These are phyloP conservation scores for Octopus bimaculoides DNA, from an alignment of 1,140 invertebrate species.

Conservation along the genomic window DNA sequence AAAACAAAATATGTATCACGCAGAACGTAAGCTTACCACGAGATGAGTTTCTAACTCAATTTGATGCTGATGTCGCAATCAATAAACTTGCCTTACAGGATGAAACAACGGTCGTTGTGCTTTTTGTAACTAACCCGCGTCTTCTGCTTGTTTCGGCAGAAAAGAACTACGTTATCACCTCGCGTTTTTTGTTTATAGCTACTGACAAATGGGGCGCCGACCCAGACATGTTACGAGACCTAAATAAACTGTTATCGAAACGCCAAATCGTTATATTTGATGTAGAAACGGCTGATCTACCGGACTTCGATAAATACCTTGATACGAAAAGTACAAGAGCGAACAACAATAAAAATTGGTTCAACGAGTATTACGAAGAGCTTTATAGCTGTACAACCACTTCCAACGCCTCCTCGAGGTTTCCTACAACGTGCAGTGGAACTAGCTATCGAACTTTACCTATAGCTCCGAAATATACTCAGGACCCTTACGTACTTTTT, in stretches of 20 bases:
- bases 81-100: conserved; percentile 54
- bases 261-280: conserved; percentile 51
- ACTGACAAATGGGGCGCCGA: conserved; percentile 79
- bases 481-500: conserved; percentile 51
- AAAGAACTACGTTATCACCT: conserved; percentile 48
- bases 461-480: conserved; percentile 39
- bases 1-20: conserved; percentile 48
- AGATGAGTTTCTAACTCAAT: conserved; percentile 27
- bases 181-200: conserved; percentile 69
- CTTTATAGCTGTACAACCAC: conserved; percentile 48
- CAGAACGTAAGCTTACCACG: conserved; percentile 40
- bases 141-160: conserved; percentile 63
- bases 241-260: conserved; percentile 60
- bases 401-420: not conserved
- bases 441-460: conserved; percentile 31
- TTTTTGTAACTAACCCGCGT: conserved; percentile 74
- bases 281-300: conserved; percentile 57
- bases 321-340: conserved; percentile 48
- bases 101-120: conserved; percentile 66
- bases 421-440: conserved; percentile 12
- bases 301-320: conserved; percentile 54
- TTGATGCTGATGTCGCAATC: conserved; percentile 36
- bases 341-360: conserved; percentile 57
- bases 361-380: conserved; percentile 58
- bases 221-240: conserved; percentile 66